These are phyloP conservation scores for Lutjanus argentimaculatus DNA, from an alignment of 2,797 vertebrate genomes.

Conservation along the genomic window DNA sequence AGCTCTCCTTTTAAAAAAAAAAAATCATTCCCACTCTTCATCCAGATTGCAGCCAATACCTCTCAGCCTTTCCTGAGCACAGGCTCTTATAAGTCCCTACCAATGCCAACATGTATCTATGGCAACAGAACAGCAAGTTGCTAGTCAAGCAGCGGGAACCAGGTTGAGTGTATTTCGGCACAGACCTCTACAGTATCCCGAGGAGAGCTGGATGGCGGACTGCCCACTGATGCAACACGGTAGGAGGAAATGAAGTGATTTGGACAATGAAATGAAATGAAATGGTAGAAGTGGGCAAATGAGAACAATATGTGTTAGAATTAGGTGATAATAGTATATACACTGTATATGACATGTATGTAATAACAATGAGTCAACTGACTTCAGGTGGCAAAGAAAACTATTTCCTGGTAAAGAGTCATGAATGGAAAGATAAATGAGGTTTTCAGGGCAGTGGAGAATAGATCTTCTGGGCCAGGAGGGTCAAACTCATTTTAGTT, in stretches of 20 bases:
- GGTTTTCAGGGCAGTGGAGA: not conserved
- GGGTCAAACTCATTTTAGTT: too few species aligned
- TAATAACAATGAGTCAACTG: not conserved
- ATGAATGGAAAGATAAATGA: too few species aligned
- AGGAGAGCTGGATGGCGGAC: constrained; percentile 36
- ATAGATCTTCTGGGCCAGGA: not conserved
- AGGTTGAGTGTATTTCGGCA: constrained; percentile 68
- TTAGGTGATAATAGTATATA: not conserved
- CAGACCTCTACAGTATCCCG: constrained; percentile 56
- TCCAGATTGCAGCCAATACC: constrained; percentile 63
- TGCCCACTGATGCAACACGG: constrained; percentile 54
- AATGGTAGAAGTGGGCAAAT: not conserved
- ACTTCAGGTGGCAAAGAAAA: not conserved
- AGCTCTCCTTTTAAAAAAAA: constrained; percentile 27
- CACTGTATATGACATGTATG: not conserved
- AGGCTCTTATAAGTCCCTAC: constrained; percentile 54
- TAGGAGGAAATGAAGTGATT: constrained; percentile 37
- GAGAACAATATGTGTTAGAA: not conserved
- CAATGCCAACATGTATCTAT: constrained; percentile 77
- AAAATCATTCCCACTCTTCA: constrained; percentile 37
- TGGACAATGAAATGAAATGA: constrained; percentile 26
- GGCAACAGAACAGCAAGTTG: constrained; percentile 77
- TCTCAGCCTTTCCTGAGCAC: constrained; percentile 56
- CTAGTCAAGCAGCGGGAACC: constrained; percentile 69
- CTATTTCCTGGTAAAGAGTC: not conserved